These are phyloP conservation scores for Epinephelus cyanopodus DNA, from an alignment of 2,113 vertebrate genomes.

Conservation along the genomic window DNA sequence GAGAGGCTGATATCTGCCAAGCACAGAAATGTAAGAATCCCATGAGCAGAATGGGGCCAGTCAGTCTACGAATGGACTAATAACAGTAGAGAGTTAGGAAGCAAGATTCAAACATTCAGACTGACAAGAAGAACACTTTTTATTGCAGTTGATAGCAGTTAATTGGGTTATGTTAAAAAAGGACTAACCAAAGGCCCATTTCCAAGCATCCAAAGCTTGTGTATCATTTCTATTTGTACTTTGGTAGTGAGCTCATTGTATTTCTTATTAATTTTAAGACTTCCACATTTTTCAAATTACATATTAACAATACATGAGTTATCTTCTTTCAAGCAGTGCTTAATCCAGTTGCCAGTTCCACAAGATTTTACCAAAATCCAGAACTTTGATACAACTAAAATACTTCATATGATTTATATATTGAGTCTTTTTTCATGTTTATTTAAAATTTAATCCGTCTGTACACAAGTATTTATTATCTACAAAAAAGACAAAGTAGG, in stretches of 20 bases:
- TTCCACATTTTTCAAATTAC: background rate
- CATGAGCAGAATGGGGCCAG: background rate
- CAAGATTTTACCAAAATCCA: too few relatives aligned
- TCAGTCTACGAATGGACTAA: background rate
- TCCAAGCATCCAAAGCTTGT: background rate
- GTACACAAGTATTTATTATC: too few relatives aligned
- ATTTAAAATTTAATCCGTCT: too few relatives aligned
- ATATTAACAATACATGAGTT: background rate
- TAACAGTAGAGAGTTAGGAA: background rate
- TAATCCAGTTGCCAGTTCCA: too few relatives aligned
- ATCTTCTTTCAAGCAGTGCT: too few relatives aligned
- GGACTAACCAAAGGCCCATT: background rate
- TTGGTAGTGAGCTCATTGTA: background rate
- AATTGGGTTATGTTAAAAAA: background rate
- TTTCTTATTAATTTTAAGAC: background rate
- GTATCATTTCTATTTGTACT: background rate
- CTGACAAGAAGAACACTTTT: background rate
- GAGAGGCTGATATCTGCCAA: background rate
- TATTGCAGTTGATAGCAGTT: background rate
- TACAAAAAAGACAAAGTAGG: too few relatives aligned
- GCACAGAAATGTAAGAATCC: slow-evolving; percentile 10
- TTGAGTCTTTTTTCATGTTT: too few relatives aligned
- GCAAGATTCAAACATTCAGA: background rate
- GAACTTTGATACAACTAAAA: too few relatives aligned
- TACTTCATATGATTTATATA: too few relatives aligned